Evolutionary conservation across 2,797 vertebrate species (phyloP).

Genomic region (Neostethus bicornis): DNA sequence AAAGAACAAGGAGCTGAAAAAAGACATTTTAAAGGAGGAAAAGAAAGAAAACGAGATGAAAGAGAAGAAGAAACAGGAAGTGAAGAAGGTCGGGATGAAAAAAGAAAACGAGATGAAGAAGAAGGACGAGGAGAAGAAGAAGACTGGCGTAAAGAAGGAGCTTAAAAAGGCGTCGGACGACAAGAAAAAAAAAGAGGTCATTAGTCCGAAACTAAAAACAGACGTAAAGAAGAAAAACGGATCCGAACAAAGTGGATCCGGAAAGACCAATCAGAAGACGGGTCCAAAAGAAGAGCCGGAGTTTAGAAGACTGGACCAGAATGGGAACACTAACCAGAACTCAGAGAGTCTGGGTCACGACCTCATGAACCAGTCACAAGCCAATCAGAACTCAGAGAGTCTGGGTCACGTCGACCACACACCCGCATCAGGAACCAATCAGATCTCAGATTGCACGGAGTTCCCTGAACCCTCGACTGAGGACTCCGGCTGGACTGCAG

Average conservation of each 20-base stretch:
- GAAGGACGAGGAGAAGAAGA: constrained; percentile 80
- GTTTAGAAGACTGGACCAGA: constrained; percentile 56
- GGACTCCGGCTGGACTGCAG: too few species aligned
- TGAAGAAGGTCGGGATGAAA: constrained; percentile 82
- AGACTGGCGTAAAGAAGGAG: constrained; percentile 77
- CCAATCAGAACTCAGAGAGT: constrained; percentile 53
- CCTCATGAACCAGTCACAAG: constrained; percentile 10
- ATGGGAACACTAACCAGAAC: constrained; percentile 23
- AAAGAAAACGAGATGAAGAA: constrained; percentile 81
- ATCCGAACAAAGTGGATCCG: constrained; percentile 73
- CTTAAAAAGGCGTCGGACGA: constrained; percentile 66
- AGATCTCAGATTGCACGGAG: too few species aligned
- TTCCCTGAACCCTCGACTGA: too few species aligned
- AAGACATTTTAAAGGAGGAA: constrained; percentile 68
- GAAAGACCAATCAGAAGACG: constrained; percentile 60
- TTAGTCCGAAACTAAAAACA: too few species aligned
- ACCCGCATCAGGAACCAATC: too few species aligned
- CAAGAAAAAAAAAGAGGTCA: too few species aligned
- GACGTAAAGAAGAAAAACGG: constrained; percentile 79
- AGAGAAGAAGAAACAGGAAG: constrained; percentile 76
- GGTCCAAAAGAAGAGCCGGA: constrained; percentile 48
- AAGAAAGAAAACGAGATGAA: constrained; percentile 66
- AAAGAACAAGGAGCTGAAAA: constrained; percentile 73
- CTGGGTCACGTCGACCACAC: too few species aligned
- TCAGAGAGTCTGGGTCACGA: constrained; percentile 13